Percentiles rank a stretch among this genome's conserved stretches.
Evolutionary conservation across 2,113 vertebrate species (phyloP).

Genomic region (Mormoops blainvillei): DNA sequence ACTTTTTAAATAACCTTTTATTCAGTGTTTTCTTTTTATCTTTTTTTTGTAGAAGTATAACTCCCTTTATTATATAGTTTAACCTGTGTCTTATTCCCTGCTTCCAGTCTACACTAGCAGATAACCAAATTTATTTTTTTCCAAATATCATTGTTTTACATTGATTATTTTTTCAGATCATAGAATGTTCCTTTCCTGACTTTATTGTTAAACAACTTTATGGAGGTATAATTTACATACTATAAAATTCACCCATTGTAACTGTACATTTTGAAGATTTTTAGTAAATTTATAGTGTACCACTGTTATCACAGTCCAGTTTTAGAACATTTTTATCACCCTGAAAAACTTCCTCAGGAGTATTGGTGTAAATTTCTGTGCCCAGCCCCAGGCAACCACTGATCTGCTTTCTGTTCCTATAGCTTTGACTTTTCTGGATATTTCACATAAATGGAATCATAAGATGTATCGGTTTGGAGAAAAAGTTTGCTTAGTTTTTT

Average conservation of each 20-base stretch:
- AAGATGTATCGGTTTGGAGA: not conserved
- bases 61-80: not conserved
- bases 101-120: not conserved
- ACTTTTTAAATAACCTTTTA: not conserved
- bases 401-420: not conserved
- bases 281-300: not conserved
- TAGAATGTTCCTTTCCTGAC: not conserved
- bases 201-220: constrained; percentile 14
- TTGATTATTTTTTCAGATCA: not conserved
- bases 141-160: not conserved
- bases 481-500: too few species aligned
- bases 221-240: not conserved
- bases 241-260: not conserved
- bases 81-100: not conserved
- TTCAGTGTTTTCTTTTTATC: not conserved
- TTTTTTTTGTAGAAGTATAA: not conserved
- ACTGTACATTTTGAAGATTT: not conserved
- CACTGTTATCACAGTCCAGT: not conserved
- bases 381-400: not conserved
- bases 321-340: not conserved
- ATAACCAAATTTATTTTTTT: not conserved
- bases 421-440: not conserved
- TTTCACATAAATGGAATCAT: not conserved
- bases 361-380: not conserved
- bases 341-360: not conserved